These are phyloP conservation scores for Hippotragus niger DNA, from an alignment of 2,113 vertebrate species.

Conservation along the genomic window DNA sequence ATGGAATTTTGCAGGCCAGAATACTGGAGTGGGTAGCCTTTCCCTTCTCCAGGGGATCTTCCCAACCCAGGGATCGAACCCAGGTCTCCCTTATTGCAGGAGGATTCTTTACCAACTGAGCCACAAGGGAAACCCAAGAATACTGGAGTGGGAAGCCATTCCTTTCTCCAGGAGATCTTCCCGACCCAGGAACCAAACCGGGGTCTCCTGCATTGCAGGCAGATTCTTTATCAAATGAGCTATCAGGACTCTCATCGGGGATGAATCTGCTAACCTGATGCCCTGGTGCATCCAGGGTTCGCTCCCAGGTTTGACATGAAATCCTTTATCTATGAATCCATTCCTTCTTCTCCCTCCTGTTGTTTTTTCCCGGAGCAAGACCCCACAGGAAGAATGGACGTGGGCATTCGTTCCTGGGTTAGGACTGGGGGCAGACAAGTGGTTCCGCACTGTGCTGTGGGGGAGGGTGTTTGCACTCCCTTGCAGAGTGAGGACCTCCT, in stretches of 20 bases:
- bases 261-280: background rate
- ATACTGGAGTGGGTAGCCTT: background rate
- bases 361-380: background rate
- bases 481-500: fast-evolving
- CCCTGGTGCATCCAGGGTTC: background rate
- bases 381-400: background rate
- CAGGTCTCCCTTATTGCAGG: background rate
- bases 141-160: background rate
- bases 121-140: background rate
- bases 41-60: background rate
- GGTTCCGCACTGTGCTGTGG: background rate
- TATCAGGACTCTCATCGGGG: background rate
- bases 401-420: fast-evolving
- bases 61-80: background rate
- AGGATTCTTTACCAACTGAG: background rate
- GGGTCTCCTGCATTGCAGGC: background rate
- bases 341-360: background rate
- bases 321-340: background rate
- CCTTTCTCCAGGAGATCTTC: background rate
- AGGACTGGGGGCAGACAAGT: background rate
- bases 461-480: background rate
- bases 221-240: background rate
- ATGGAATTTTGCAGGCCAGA: background rate
- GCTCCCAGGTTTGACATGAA: background rate
- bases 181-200: fast-evolving